These are phyloP conservation scores for Lampris incognitus DNA, from an alignment of 2,113 vertebrate genomes.

Conservation along the genomic window DNA sequence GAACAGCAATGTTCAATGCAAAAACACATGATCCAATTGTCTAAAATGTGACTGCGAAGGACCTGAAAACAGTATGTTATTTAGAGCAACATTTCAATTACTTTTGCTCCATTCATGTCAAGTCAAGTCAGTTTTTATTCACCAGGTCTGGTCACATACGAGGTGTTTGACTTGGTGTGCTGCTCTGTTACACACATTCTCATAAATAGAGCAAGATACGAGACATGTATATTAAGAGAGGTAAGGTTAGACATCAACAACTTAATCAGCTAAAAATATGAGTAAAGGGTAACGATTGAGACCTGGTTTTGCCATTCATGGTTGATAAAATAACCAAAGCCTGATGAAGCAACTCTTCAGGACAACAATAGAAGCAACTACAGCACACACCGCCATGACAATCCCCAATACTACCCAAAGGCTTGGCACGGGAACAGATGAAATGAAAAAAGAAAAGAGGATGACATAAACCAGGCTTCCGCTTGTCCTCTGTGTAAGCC, in stretches of 20 bases:
- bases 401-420: conserved; percentile 26
- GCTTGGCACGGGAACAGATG: background rate
- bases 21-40: background rate
- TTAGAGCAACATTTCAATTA: too few species aligned
- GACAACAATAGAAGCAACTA: conserved; percentile 17
- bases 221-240: too few species aligned
- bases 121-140: too few species aligned
- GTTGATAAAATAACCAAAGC: background rate
- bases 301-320: too few species aligned
- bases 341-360: background rate
- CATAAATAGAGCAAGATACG: too few species aligned
- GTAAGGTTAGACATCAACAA: too few species aligned
- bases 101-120: too few species aligned
- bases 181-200: background rate
- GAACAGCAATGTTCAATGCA: background rate
- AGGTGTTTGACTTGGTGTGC: too few species aligned
- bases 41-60: background rate
- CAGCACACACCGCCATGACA: conserved; percentile 27
- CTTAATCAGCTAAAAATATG: too few species aligned
- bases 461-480: conserved; percentile 27
- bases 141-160: too few species aligned
- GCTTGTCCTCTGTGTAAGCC: conserved; percentile 27
- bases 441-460: conserved; percentile 3
- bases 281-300: too few species aligned
- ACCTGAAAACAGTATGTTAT: too few species aligned